Evolutionary conservation across 2,797 vertebrate species (phyloP).

Genomic region (Holocentrus rufus): DNA sequence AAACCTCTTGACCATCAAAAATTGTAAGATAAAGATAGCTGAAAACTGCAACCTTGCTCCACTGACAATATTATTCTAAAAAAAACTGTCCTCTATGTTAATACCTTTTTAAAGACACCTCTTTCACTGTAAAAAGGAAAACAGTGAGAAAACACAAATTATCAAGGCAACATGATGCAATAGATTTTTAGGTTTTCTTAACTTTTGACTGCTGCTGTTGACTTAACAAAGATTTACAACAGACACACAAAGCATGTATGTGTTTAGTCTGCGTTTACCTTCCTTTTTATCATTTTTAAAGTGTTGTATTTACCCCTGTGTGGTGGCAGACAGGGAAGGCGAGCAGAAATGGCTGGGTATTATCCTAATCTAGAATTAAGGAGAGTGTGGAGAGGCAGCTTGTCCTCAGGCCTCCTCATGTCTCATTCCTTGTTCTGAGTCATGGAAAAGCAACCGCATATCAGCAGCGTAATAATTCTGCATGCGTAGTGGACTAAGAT

Average conservation of each 20-base stretch:
- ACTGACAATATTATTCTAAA: neutral
- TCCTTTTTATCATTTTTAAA: no score
- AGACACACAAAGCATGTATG: no score
- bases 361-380: neutral
- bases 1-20: no score
- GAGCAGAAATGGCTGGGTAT: neutral
- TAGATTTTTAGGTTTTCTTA: no score
- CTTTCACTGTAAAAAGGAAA: neutral
- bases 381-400: neutral
- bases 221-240: no score
- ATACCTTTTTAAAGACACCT: neutral
- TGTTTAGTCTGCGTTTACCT: no score
- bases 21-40: no score
- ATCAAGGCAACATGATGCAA: no score
- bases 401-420: neutral
- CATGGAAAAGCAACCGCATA: conserved; percentile 13
- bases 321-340: neutral
- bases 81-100: neutral
- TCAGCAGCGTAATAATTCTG: conserved; percentile 1
- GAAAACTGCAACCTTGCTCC: neutral
- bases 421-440: conserved; percentile 23
- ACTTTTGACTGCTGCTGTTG: no score
- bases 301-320: neutral
- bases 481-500: conserved; percentile 3
- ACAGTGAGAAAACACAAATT: no score